Evolutionary conservation across 2,113 vertebrate species (phyloP).

Genomic region (Malurus melanocephalus): DNA sequence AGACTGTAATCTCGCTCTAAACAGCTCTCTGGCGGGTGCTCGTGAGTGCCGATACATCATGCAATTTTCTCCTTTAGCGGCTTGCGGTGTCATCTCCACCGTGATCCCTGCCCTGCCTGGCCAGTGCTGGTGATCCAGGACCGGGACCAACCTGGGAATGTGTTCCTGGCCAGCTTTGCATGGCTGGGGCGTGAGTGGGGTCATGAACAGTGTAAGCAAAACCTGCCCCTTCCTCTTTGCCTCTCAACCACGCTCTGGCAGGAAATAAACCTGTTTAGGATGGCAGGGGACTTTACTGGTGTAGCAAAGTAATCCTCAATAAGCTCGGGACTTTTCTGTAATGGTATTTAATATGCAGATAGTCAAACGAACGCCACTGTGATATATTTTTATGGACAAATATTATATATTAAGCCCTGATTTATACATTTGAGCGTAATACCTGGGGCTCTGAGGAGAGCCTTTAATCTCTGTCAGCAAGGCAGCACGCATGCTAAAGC

Average conservation of each 20-base stretch:
- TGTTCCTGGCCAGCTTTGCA: background rate
- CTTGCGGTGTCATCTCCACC: background rate
- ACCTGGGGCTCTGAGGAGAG: constrained; percentile 54
- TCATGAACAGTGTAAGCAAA: background rate
- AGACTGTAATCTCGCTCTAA: constrained; percentile 66
- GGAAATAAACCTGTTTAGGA: background rate
- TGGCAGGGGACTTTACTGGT: background rate
- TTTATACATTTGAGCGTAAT: constrained; percentile 55
- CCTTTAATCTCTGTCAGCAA: constrained; percentile 62
- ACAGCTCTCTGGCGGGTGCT: constrained; percentile 59
- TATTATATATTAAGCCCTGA: constrained; percentile 60
- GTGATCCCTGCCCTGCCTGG: background rate
- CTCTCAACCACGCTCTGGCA: background rate
- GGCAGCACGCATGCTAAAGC: constrained; percentile 41
- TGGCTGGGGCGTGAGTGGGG: rapidly evolving
- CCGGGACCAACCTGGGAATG: background rate
- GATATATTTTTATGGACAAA: constrained; percentile 61
- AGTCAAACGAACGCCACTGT: constrained; percentile 29
- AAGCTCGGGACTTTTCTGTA: constrained; percentile 14
- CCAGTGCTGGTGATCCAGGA: background rate
- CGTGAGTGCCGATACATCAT: constrained; percentile 52
- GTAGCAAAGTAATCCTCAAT: constrained; percentile 20
- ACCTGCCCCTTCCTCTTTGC: background rate
- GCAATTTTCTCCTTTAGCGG: constrained; percentile 48
- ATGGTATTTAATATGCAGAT: constrained; percentile 54